These are phyloP conservation scores for Epinephelus awoara DNA, from an alignment of 2,797 vertebrate genomes.

Conservation along the genomic window DNA sequence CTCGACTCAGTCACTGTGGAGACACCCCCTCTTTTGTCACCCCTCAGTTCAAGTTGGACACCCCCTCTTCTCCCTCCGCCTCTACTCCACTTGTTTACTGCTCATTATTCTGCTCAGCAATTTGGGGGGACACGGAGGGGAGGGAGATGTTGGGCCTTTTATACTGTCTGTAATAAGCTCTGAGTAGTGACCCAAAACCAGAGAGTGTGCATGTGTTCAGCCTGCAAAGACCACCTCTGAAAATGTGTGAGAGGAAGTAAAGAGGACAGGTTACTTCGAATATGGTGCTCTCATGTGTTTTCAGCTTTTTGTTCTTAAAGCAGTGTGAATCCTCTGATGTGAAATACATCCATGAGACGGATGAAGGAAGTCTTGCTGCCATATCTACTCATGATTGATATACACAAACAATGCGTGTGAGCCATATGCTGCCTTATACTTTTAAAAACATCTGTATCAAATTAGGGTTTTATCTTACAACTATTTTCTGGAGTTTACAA, in stretches of 20 bases:
- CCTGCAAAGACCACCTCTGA: conserved; percentile 8
- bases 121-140: conserved; percentile 53
- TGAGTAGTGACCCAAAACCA: conserved; percentile 58
- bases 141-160: conserved; percentile 53
- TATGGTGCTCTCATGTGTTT: neutral
- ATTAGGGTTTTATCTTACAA: neutral
- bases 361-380: neutral
- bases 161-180: conserved; percentile 49
- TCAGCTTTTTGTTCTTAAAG: neutral
- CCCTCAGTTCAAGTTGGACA: conserved; percentile 52
- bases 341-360: neutral
- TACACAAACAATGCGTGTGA: neutral
- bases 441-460: neutral
- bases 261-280: neutral
- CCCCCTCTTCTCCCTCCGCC: conserved; percentile 31
- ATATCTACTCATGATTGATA: neutral
- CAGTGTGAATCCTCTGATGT: neutral
- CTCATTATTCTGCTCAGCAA: conserved; percentile 78
- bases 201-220: conserved; percentile 23
- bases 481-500: neutral
- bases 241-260: conserved; percentile 5
- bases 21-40: conserved; percentile 72
- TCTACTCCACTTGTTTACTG: conserved; percentile 76
- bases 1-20: conserved; percentile 75
- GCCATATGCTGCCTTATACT: neutral